These are phyloP conservation scores for Brevipalpus yothersi DNA, from an alignment of 1,140 invertebrate genomes.

Conservation along the genomic window DNA sequence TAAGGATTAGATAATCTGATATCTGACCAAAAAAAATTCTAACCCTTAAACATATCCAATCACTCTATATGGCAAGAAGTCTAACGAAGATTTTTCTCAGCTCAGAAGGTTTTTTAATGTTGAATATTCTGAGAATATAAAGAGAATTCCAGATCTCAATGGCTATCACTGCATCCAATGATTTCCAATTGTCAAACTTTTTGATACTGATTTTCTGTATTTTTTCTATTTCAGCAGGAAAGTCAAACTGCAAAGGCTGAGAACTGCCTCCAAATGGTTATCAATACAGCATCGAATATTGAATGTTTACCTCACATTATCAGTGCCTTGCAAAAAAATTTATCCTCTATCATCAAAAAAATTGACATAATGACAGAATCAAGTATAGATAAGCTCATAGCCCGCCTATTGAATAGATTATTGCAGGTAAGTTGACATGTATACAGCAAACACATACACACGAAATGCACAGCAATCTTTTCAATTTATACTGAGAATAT, in stretches of 20 bases:
- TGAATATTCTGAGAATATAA: too few species aligned
- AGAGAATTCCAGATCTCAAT: too few species aligned
- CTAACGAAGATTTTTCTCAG: too few species aligned
- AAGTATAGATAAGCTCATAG: slow-evolving; percentile 23
- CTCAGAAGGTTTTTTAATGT: too few species aligned
- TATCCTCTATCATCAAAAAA: slow-evolving; percentile 23
- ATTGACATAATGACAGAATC: slow-evolving; percentile 16
- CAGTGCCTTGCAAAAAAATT: slow-evolving; percentile 23
- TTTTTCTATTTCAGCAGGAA: too few species aligned
- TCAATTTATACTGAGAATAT: not conserved
- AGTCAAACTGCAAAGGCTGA: slow-evolving; percentile 18
- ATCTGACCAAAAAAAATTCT: too few species aligned
- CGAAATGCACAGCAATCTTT: not conserved
- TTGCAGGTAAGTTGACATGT: slow-evolving; percentile 22
- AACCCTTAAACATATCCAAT: too few species aligned
- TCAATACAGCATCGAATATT: slow-evolving; percentile 30
- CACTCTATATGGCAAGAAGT: too few species aligned
- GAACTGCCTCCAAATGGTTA: slow-evolving; percentile 23
- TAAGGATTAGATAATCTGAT: too few species aligned
- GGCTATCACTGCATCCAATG: too few species aligned
- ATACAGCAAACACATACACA: not conserved
- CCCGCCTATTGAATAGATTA: slow-evolving; percentile 26
- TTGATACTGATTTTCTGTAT: too few species aligned
- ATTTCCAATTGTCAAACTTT: too few species aligned
- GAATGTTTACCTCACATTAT: slow-evolving; percentile 32